These are phyloP conservation scores for Drosophila grimshawi DNA, from an alignment of 1,140 invertebrate species.

Conservation along the genomic window DNA sequence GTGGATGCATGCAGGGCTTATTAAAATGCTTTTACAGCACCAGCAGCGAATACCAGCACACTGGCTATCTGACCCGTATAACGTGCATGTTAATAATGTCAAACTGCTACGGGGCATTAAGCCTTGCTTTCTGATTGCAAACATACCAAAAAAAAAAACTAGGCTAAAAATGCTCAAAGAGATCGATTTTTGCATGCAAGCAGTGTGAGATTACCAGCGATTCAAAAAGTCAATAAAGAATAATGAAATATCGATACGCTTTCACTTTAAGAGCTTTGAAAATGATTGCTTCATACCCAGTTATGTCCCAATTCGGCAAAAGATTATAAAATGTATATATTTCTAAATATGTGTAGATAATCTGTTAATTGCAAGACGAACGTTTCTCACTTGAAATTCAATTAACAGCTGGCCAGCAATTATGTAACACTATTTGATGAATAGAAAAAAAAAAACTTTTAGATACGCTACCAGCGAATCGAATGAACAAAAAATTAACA, in stretches of 20 bases:
- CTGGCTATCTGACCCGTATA: slow-evolving; percentile 46
- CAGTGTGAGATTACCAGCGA: not conserved
- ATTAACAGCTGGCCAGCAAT: slow-evolving; percentile 63
- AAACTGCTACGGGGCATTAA: slow-evolving; percentile 51
- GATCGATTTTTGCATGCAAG: slow-evolving; percentile 29
- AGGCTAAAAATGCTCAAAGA: slow-evolving; percentile 20
- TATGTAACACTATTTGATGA: slow-evolving; percentile 44
- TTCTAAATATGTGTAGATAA: no score
- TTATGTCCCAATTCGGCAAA: no score
- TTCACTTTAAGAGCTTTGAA: not conserved
- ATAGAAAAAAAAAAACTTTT: slow-evolving; percentile 35
- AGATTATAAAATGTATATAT: not conserved
- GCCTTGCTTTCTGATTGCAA: slow-evolving; percentile 36
- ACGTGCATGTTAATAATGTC: slow-evolving; percentile 67
- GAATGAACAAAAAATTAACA: not conserved
- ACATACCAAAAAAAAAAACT: not conserved
- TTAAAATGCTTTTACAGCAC: slow-evolving; percentile 38
- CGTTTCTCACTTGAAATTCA: slow-evolving; percentile 59
- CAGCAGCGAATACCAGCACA: slow-evolving; percentile 1
- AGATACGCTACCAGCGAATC: slow-evolving; percentile 53
- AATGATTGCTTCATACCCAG: not conserved
- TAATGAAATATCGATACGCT: slow-evolving; percentile 8
- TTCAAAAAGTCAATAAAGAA: slow-evolving; percentile 1
- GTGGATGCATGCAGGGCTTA: slow-evolving; percentile 50
- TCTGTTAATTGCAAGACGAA: slow-evolving; percentile 42